Evolutionary conservation across 1,140 invertebrate genomes (phyloP), one percentile per base, ranked within the genome.

Genomic region (Drosophila ogumai): DNA sequence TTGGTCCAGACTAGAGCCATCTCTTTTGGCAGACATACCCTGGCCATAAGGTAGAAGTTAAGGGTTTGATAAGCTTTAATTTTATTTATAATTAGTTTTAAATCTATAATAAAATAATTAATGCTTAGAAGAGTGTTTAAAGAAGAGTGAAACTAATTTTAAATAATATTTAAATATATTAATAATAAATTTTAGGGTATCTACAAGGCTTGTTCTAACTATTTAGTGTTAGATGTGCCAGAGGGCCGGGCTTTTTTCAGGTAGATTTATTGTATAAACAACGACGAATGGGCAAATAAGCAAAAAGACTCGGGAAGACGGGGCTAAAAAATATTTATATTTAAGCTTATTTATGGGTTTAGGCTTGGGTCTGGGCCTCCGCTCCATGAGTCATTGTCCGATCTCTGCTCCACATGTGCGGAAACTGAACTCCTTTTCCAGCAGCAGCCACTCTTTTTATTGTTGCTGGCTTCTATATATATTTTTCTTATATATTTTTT

Each of bases 211-310:
- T 34, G 46, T 13, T 17, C 8, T 19, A 19, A 7, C 10, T 1
- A 4, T 19, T 28, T 12, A 41, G 32, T 34, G 69, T 85, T 85
- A 85, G 82, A 85, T 74, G 74, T 61, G 61, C 56, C 43, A 52
- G 73, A 64, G 52, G 50, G 55, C 50, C 52, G 19, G 5, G 49
- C n/a, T 60, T 72, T 44, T 59, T 73, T 28, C 84, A 90, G 85
- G 85, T 90, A 90, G 85, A 90, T 90, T 90, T 81, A 90, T 84
- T 90, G 85, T 80, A 82, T 72, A 82, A 82, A 87, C 79, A 75
- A 68, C 66, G 55, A 6, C 69, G 58, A 63, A 80, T 81, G 85
- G 78, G 74, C 81, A 90, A 85, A 81, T 81, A 85, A 82, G 65
- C 63, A 34, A 44, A 40, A 41, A 17, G 10, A 61, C 50, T 10